Conservation (phyloP, 2,113 vertebrate genomes). For the Neogobius melanostomus region DNA sequence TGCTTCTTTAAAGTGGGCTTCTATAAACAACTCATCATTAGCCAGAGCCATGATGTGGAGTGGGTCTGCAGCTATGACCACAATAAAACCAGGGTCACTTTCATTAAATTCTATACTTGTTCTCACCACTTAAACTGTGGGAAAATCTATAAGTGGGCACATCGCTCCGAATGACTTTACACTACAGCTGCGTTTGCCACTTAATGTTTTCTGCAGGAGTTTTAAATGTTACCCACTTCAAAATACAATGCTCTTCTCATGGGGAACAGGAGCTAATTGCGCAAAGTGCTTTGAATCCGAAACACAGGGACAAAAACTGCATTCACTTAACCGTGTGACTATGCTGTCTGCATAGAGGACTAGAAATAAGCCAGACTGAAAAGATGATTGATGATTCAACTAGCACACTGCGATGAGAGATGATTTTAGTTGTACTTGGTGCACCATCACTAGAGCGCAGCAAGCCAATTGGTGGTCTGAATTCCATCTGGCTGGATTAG, state of each 20-base stretch:
- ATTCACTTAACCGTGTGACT: background rate
- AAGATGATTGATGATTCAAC: slow-evolving; percentile 46
- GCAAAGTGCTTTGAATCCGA: background rate
- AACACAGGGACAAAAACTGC: background rate
- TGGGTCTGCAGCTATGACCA: background rate
- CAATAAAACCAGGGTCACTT: background rate
- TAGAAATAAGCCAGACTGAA: slow-evolving; percentile 29
- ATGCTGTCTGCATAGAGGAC: slow-evolving; percentile 11
- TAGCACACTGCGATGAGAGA: slow-evolving; percentile 35
- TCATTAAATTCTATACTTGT: background rate
- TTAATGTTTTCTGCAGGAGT: background rate
- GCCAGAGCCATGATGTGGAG: background rate
- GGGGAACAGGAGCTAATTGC: background rate
- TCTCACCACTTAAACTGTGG: slow-evolving; percentile 10
- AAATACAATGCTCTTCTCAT: background rate
- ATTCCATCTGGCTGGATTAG: slow-evolving; percentile 51
- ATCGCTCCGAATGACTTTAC: background rate
- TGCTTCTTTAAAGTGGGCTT: background rate
- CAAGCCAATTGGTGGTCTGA: slow-evolving; percentile 36
- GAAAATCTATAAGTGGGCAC: background rate
- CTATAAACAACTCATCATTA: background rate
- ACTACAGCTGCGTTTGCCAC: background rate
- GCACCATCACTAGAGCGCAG: slow-evolving; percentile 33
- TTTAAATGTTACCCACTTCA: background rate
- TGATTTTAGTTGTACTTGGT: slow-evolving; percentile 31